A percentile compares a stretch with the other conserved stretches of the same genome.
phyloP scores from a whole-genome alignment of 2,113 vertebrate species.

The Plotosus lineatus region DNA sequence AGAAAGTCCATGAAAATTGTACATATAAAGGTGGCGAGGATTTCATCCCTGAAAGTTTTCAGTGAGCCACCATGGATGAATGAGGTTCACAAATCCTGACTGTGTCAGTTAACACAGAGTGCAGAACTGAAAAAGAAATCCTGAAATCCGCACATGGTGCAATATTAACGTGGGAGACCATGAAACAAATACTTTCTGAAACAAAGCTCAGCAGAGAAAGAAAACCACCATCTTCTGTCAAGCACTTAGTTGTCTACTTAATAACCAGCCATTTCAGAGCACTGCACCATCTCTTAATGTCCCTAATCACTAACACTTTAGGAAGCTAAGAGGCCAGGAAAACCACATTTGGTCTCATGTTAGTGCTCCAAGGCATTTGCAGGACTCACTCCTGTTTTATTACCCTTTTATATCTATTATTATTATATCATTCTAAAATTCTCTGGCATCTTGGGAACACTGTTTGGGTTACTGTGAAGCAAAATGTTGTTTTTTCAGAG shows the following conservation, averaged over 20 bases:
- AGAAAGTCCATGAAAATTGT: no score
- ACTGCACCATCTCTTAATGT: neutral
- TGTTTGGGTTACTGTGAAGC: slow-evolving; percentile 31
- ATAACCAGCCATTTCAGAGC: slow-evolving; percentile 24
- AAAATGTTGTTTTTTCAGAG: neutral
- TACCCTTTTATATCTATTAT: slow-evolving; percentile 12
- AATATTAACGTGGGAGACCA: neutral
- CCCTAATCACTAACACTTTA: slow-evolving; percentile 15
- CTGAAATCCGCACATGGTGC: neutral
- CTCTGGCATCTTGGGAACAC: neutral
- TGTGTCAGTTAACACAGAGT: neutral
- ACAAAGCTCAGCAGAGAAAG: neutral
- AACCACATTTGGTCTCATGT: neutral
- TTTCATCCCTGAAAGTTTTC: no score
- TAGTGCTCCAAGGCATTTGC: neutral
- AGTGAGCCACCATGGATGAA: no score
- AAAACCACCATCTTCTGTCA: neutral
- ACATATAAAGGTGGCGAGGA: no score
- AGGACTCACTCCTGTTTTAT: slow-evolving; percentile 21
- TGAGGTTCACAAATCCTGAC: neutral
- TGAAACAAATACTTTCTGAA: neutral
- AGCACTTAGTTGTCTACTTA: slow-evolving; percentile 20
- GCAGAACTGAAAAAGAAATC: neutral
- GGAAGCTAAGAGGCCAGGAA: slow-evolving; percentile 34
- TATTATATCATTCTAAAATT: slow-evolving; percentile 10